Base-by-base conservation (phyloP, 2,888 invertebrate genomes). In the Acholoe squamosa region DNA sequence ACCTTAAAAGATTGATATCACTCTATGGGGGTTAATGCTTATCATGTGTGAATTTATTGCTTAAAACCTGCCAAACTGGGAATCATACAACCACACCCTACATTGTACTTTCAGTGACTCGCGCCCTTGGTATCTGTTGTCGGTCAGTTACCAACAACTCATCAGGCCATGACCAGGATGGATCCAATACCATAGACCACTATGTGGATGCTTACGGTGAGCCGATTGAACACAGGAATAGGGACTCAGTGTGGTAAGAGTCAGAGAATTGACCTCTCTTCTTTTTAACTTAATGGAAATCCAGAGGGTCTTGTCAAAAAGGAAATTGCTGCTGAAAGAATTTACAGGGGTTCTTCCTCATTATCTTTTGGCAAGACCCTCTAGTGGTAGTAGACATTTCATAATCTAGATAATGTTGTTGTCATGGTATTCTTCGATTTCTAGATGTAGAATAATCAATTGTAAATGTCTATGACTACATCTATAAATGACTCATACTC, bases 81-180 rank as follows among this genome's bases (percentile, higher is more conserved):
- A n/a, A n/a, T n/a, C n/a, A n/a, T n/a, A n/a, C n/a, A n/a, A n/a
- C n/a, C n/a, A n/a, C n/a, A n/a, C 3, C 43, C 10, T 43, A 10
- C 10, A 7, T 43, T 43, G 43, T 43, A 43, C 10, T 43, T 3
- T 10, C 43, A 97, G 98, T 98, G 94, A 98, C 98, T 94, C 97
- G 99, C 94, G 97, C 98, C 0, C 95, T 99, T 51, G 99, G 99
- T 22, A 97, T 99, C 89, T 98, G 99, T 0, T 97, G 97, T 90
- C 96, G 99, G 84, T 97, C 98, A 0, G 97, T 99, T 1, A 98
- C 98, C 0, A 98, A 98, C 93, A 99, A 98, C 94, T 97, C 98
- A 31, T 98, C 98, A 25, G 99, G 99, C 0, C 99, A 99, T 95
- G 99, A 99, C 96, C 98, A 98, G 0, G 98, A 99, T 95, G 97